Evolutionary conservation across 2,888 invertebrate genomes (phyloP), one percentile per base, ranked within the genome.

Genomic region (Eupithecia insigniata): DNA sequence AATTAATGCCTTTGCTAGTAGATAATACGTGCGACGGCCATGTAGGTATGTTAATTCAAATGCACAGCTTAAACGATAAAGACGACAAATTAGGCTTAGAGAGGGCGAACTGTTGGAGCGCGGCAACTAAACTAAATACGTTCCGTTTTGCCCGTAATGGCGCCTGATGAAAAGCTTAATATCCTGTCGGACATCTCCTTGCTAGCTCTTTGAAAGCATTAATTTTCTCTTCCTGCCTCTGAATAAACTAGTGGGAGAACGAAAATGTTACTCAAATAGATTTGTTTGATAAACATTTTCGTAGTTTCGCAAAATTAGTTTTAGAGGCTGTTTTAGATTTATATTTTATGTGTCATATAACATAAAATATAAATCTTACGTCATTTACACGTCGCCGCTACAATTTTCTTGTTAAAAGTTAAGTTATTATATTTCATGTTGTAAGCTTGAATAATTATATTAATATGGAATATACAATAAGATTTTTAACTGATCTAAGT

Each of bases 131-230:
- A 81, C 78, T 71, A 76, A 81, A 82, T 75, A 79, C 76, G 77
- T 75, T 71, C 79, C 68, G 71, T 78, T 76, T 78, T 69, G 70
- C 77, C 79, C 79, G 83, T 87, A 89, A 90, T 88, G 84, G 82
- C 80, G 75, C 80, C 81, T 83, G 85, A 85, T 88, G 89, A 89
- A 90, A 91, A 88, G 87, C 88, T 86, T 90, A 90, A 90, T 90
- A 89, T 88, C 83, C 86, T 82, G 84, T 82, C 84, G 80, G 80
- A 80, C 81, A 82, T 83, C 81, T 82, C 82, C 68, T 80, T 82
- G 80, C 82, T 81, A 78, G 80, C 84, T 85, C 88, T 89, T 90
- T 90, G 86, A 85, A 82, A 85, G 83, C 85, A 86, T 89, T 89
- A 88, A 91, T 91, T 90, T 89, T 86, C 87, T 81, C 84, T 84